These are phyloP conservation scores for Gymnogyps californianus DNA, from an alignment of 2,113 vertebrate species.

Conservation along the genomic window DNA sequence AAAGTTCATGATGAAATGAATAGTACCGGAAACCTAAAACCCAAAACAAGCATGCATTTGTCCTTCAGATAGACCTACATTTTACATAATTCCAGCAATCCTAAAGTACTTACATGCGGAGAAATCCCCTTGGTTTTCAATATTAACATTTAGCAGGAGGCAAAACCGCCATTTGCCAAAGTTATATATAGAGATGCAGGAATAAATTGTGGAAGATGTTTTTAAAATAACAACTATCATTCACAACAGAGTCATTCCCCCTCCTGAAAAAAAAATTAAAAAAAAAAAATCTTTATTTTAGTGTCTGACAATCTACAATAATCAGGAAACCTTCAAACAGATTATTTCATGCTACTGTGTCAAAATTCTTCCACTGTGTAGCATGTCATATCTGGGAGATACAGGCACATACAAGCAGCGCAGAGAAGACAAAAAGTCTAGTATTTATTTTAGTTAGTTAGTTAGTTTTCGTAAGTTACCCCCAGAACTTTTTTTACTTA, in stretches of 20 bases:
- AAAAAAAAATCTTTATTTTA: background rate
- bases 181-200: background rate
- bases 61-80: conserved; percentile 6
- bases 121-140: conserved; percentile 9
- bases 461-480: background rate
- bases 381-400: background rate
- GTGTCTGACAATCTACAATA: background rate
- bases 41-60: conserved; percentile 37
- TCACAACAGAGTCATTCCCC: background rate
- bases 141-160: background rate
- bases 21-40: conserved; percentile 4
- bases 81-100: conserved; percentile 21
- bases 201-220: background rate
- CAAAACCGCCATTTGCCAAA: background rate
- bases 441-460: background rate
- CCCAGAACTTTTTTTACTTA: background rate
- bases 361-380: background rate
- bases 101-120: background rate
- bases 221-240: background rate
- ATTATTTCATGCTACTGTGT: background rate
- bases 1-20: conserved; percentile 32
- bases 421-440: background rate
- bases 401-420: background rate
- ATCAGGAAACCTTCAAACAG: background rate
- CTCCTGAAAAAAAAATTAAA: background rate